Conservation (phyloP, 2,888 invertebrate genomes). For the Idaea aversata region DNA sequence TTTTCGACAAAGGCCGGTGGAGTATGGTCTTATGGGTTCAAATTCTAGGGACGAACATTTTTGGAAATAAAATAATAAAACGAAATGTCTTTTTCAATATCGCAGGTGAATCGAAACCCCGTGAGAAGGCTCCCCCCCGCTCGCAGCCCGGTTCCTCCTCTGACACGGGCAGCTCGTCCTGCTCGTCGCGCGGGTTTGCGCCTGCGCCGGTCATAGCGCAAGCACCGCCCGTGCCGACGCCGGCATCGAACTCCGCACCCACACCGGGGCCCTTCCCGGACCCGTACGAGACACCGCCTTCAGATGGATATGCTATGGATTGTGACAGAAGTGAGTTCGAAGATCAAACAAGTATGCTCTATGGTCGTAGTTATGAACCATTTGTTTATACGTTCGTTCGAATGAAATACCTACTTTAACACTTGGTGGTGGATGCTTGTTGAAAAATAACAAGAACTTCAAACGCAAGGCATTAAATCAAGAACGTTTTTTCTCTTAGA, state of each 20-base stretch:
- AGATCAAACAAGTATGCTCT: too few species aligned
- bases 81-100: conserved; percentile 1
- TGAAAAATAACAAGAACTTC: too few species aligned
- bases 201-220: conserved; percentile 49
- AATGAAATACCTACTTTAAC: too few species aligned
- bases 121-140: conserved; percentile 36
- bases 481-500: too few species aligned
- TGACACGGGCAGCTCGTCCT: conserved; percentile 80
- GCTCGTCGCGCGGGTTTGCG: conserved; percentile 66
- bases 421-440: too few species aligned
- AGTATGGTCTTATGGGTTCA: too few species aligned
- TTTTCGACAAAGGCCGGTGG: too few species aligned
- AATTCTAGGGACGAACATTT: too few species aligned
- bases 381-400: too few species aligned
- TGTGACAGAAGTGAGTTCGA: conserved; percentile 58
- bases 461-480: too few species aligned
- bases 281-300: conserved; percentile 42
- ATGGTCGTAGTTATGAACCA: too few species aligned
- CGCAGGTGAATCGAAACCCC: conserved; percentile 41
- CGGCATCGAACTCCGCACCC: conserved; percentile 53
- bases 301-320: conserved; percentile 55
- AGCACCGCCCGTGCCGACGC: conserved; percentile 45
- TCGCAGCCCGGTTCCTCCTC: conserved; percentile 46
- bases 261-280: conserved; percentile 53
- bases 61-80: too few species aligned